phyloP scores from a whole-genome alignment of 1,140 invertebrate species.

The Eriosoma lanigerum region DNA sequence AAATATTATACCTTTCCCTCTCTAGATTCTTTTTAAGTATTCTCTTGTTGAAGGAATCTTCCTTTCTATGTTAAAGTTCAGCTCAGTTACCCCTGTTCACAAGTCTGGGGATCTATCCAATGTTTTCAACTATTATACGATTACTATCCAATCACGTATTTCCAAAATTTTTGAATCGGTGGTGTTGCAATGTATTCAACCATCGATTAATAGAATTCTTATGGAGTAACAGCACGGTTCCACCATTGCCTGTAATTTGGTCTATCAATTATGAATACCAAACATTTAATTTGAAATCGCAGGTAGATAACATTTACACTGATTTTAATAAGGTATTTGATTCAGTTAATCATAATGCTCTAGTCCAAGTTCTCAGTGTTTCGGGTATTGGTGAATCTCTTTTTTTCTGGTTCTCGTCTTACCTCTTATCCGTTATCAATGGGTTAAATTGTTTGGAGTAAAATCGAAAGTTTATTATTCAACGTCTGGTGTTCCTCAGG shows the following conservation, averaged over 20 bases:
- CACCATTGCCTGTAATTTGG: not conserved
- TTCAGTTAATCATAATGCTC: too few species aligned
- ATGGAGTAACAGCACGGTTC: not conserved
- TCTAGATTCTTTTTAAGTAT: not conserved
- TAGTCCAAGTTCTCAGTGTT: too few species aligned
- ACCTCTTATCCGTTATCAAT: too few species aligned
- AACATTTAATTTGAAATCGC: not conserved
- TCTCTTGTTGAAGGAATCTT: not conserved
- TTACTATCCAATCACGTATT: not conserved
- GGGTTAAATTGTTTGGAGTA: too few species aligned
- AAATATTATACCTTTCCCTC: not conserved
- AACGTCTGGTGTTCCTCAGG: not conserved
- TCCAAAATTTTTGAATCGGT: not conserved
- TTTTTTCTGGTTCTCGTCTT: too few species aligned
- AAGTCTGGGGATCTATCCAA: not conserved
- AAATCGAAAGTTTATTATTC: too few species aligned
- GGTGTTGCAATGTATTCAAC: not conserved
- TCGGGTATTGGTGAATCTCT: too few species aligned
- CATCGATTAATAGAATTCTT: not conserved
- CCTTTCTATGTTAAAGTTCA: not conserved
- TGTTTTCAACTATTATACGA: not conserved
- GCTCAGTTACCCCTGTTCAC: too few species aligned
- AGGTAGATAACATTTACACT: not conserved
- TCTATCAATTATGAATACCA: not conserved
- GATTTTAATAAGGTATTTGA: not conserved